Percentiles rank a stretch among this genome's conserved stretches.
Conservation (phyloP, 2,888 invertebrate genomes). For the Macrophya annulata region DNA sequence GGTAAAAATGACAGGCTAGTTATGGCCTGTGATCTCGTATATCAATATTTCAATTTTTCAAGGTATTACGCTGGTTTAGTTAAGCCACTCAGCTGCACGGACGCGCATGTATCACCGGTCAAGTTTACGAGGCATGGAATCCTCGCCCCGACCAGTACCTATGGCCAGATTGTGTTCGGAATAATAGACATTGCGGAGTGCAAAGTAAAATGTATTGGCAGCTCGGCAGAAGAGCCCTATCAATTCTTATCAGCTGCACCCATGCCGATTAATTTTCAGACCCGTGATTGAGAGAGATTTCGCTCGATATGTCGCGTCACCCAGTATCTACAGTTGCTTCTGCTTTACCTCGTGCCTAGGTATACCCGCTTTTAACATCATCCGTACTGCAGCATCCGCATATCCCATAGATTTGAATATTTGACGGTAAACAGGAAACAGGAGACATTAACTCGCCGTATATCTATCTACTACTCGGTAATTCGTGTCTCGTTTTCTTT, state of each 20-base stretch:
- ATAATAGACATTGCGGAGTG: conserved; percentile 70
- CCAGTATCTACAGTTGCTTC: conserved; percentile 8
- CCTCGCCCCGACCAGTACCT: conserved; percentile 61
- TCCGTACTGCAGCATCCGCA: neutral
- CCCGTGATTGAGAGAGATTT: conserved; percentile 66
- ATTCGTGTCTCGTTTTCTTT: neutral
- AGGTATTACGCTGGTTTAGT: conserved; percentile 20
- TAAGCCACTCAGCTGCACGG: conserved; percentile 21
- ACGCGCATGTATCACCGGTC: conserved; percentile 61
- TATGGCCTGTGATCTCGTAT: neutral
- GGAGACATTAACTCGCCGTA: conserved; percentile 13
- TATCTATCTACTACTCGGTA: neutral
- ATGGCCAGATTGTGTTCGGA: conserved; percentile 66
- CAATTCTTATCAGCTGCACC: conserved; percentile 74
- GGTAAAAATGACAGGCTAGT: conserved; percentile 10
- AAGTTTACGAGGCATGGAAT: conserved; percentile 68
- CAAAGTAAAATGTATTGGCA: conserved; percentile 74
- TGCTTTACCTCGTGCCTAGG: neutral
- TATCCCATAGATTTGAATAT: conserved; percentile 31
- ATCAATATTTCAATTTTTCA: conserved; percentile 41
- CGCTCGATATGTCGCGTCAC: conserved; percentile 44
- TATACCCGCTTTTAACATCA: conserved; percentile 29
- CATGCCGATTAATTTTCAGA: conserved; percentile 74
- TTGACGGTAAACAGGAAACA: conserved; percentile 42
- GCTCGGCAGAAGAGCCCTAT: conserved; percentile 69